A percentile compares a stretch with the other conserved stretches of the same genome.
Conservation (phyloP, 2,888 invertebrate species). For the Sericinus montela region DNA sequence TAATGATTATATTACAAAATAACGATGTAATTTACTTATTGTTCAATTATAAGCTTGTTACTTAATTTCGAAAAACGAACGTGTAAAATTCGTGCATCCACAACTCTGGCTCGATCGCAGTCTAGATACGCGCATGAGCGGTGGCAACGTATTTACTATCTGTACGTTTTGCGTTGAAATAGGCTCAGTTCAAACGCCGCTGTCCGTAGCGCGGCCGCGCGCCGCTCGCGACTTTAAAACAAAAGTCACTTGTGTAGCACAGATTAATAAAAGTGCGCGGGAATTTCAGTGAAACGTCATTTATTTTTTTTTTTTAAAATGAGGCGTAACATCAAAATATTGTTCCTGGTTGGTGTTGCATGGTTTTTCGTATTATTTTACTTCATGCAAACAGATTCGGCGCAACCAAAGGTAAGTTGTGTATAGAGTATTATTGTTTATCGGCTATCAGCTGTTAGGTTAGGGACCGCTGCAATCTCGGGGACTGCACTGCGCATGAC, state of each 20-base stretch:
- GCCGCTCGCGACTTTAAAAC: slow-evolving; percentile 46
- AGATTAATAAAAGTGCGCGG: slow-evolving; percentile 29
- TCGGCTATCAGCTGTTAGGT: slow-evolving; percentile 39
- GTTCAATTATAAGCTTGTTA: no score
- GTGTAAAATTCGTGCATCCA: not conserved
- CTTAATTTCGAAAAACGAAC: not conserved
- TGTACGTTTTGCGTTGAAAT: slow-evolving; percentile 23
- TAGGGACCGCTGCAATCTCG: slow-evolving; percentile 30
- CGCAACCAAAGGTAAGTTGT: slow-evolving; percentile 56
- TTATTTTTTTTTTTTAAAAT: slow-evolving; percentile 37
- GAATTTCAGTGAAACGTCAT: slow-evolving; percentile 20
- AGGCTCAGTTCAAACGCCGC: slow-evolving; percentile 58
- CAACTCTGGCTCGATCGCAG: slow-evolving; percentile 19
- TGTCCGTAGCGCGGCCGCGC: slow-evolving; percentile 70
- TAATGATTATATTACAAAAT: no score
- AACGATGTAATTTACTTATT: no score
- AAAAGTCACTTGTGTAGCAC: slow-evolving; percentile 27
- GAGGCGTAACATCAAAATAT: slow-evolving; percentile 69
- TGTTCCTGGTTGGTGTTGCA: slow-evolving; percentile 60
- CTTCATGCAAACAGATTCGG: slow-evolving; percentile 67
- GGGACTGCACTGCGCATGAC: slow-evolving; percentile 60
- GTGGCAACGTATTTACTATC: slow-evolving; percentile 24
- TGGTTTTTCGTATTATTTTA: slow-evolving; percentile 72
- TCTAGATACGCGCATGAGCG: slow-evolving; percentile 19
- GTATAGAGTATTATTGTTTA: slow-evolving; percentile 20